These are phyloP conservation scores for Esox masquinongy DNA, from an alignment of 2,797 vertebrate genomes.

Conservation along the genomic window DNA sequence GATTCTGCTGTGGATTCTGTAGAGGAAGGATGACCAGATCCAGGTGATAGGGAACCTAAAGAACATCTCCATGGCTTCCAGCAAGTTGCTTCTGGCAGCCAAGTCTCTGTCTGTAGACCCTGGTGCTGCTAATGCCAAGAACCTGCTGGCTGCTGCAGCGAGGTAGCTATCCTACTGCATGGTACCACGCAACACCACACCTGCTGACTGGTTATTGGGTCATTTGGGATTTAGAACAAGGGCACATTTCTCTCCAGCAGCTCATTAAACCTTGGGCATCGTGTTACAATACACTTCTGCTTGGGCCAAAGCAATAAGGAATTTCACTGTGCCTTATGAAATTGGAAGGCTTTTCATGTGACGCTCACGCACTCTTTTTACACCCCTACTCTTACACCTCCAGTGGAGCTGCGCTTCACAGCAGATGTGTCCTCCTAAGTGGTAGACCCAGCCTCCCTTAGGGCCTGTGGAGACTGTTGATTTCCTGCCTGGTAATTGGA, in stretches of 20 bases:
- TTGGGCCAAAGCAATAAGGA: not conserved
- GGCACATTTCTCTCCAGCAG: not conserved
- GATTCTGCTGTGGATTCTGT: slow-evolving; percentile 39
- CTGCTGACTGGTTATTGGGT: not conserved
- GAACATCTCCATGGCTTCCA: slow-evolving; percentile 99
- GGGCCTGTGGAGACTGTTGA: slow-evolving; percentile 3
- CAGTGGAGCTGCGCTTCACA: not conserved
- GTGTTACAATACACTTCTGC: not conserved
- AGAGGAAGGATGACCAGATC: slow-evolving; percentile 98
- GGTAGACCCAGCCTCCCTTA: not conserved
- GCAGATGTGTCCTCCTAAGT: not conserved
- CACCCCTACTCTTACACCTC: not conserved
- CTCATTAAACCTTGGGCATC: not conserved
- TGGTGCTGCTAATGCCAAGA: slow-evolving; percentile 95
- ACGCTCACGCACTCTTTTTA: not conserved
- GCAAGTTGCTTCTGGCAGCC: slow-evolving; percentile 93
- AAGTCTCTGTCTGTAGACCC: slow-evolving; percentile 98
- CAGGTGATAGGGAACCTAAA: slow-evolving; percentile 98
- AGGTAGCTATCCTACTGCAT: slow-evolving; percentile 75
- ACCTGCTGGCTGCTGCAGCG: slow-evolving; percentile 93
- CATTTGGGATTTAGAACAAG: not conserved
- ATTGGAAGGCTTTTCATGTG: slow-evolving; percentile 1
- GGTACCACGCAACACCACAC: not conserved
- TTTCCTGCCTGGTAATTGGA: slow-evolving; percentile 19
- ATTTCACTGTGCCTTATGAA: not conserved